Conservation (phyloP, 2,888 invertebrate genomes). For the Aromia moschata region DNA sequence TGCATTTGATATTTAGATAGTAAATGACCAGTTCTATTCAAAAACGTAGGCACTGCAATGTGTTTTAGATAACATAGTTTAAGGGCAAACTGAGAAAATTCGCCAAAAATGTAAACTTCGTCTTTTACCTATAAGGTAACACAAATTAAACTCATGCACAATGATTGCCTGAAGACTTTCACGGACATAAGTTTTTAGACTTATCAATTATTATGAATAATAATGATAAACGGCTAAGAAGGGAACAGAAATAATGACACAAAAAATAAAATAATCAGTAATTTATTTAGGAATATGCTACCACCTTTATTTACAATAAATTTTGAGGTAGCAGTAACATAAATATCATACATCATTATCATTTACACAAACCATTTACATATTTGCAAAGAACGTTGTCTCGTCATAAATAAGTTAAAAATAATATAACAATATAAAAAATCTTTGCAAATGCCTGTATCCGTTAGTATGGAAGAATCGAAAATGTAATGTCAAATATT, state of each 20-base stretch:
- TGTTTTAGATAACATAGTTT: too few relatives aligned
- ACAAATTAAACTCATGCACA: too few relatives aligned
- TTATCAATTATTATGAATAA: too few relatives aligned
- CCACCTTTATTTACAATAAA: slow-evolving; percentile 60
- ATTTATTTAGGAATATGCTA: slow-evolving; percentile 63
- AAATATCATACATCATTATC: slow-evolving; percentile 48
- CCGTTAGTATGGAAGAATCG: slow-evolving; percentile 24
- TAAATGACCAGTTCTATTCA: too few relatives aligned
- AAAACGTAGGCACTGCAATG: too few relatives aligned
- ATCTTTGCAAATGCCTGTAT: slow-evolving; percentile 23
- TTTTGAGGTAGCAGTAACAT: slow-evolving; percentile 59
- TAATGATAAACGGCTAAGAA: neutral
- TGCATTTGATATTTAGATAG: too few relatives aligned
- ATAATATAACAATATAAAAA: slow-evolving; percentile 24
- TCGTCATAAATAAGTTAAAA: slow-evolving; percentile 21
- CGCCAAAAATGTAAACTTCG: too few relatives aligned
- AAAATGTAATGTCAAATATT: slow-evolving; percentile 29
- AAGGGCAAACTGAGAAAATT: too few relatives aligned
- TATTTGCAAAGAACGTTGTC: slow-evolving; percentile 32
- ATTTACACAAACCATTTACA: slow-evolving; percentile 44
- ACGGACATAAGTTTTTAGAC: too few relatives aligned
- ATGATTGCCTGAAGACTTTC: too few relatives aligned
- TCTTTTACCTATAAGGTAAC: too few relatives aligned
- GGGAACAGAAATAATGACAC: slow-evolving; percentile 28
- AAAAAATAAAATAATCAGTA: slow-evolving; percentile 49